Base-by-base conservation (phyloP, 2,113 vertebrate genomes). In the Erythrocercus mccallii region DNA sequence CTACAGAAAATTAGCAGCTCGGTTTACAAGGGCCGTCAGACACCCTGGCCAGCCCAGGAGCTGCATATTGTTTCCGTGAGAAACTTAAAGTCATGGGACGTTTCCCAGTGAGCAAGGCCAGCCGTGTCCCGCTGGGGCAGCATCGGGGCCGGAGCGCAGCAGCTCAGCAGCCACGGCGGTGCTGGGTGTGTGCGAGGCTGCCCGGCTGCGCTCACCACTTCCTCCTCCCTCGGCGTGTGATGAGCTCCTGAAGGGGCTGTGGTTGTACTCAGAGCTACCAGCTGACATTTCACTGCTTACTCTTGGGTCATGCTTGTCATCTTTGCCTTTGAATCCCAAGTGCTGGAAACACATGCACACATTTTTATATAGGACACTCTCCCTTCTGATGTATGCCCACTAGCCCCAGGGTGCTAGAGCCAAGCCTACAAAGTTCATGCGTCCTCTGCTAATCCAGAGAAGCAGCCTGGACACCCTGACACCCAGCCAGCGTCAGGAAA, bases 311-410 rank as follows among this genome's bases (percentile, higher is more conserved):
- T 1, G 19, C 47, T 62, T 24, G 60, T 42, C 64, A 84, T 72
- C 80, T 92, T 65, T 47, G 81, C 69, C 69, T 78, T 44, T 58
- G 73, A 87, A 22, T 54, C 72, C 47, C 64, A 21, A 58, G 35
- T 48, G 10, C 68, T 53, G 42, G 58, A 45, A 86, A 38, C 20
- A 14, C 10, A 6, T 0, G 1, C 33, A 3, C 3, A 0, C 0
- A 0, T 18, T 72, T 47, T 40, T 17, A 7, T 16, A 4, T 7
- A 1, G 47, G 60, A 53, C 77, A 31, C 9, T 60, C 35, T 54
- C 24, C 53, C 37, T 60, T 60, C 53, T 76, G 44, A 13, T 40
- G 45, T 31, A 44, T 53, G 28, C n/a, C 28, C 23, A 3, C 8
- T 20, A n/a, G 14, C 47, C 22, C 30, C 5, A 47, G 30, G 56